Base-by-base conservation (phyloP, 2,113 vertebrate species). In the Polypterus bichir region DNA sequence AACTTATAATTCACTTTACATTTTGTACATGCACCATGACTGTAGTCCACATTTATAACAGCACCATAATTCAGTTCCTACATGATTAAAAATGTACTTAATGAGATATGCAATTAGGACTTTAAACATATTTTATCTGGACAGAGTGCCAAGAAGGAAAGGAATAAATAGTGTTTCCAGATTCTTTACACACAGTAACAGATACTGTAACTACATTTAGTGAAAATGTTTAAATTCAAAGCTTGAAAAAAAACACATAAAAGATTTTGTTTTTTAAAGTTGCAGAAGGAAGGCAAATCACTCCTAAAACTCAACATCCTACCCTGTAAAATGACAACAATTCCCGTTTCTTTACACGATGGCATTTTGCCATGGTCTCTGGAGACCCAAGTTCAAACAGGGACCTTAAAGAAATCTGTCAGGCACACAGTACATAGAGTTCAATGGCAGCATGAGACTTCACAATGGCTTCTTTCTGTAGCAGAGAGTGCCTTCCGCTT, bases 401-500 rank as follows among this genome's bases (percentile, higher is more conserved):
- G 27, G 27, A 27, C 27, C 27, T 27, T 27, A 27, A 27, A 27
- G 27, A 27, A 27, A 27, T 27, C 27, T 7, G 3, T 57, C 44
- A 44, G 3, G 11, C 46, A 44, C 44, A n/a, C 11, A 8, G n/a
- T 27, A 27, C 9, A 45, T 44, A 6, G 56, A 44, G 56, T 57
- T 57, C 56, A 57, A 45, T 45, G 56, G 6, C 56, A 57, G 4
- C 8, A 8, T 3, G 77, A 69, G 73, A 74, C 68, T 68, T 44
- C 73, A 85, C 84, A 86, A 85, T 76, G 79, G 71, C 70, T 73
- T 69, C 84, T 83, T 86, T 85, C 83, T 75, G 83, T 72, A 69
- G 60, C 70, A 11, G 64, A 67, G 70, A 64, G 48, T 68, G 7
- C 66, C 73, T 57, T 59, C 65, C 74, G 73, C 76, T 70, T 63